Percentiles rank a stretch among this genome's conserved stretches.
Conservation (phyloP, 30 jellyfish, hydroid and myxozoan genomes). For the Rhopilema esculentum region DNA sequence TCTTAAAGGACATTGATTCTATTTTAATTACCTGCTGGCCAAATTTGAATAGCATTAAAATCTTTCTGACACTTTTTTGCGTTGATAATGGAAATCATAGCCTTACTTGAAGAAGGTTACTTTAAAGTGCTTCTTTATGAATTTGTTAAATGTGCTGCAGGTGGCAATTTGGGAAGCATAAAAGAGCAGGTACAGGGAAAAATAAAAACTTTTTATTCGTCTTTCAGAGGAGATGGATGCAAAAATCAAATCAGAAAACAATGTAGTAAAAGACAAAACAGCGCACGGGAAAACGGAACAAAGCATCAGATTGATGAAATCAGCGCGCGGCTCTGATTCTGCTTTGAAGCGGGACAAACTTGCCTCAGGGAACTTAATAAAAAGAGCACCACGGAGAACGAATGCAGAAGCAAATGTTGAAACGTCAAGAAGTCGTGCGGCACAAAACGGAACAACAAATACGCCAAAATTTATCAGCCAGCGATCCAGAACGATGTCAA, state of each 20-base stretch:
- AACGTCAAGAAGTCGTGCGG: conserved; percentile 4
- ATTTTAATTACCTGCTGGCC: neutral
- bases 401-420: neutral
- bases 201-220: neutral
- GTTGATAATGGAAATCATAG: neutral
- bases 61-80: neutral
- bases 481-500: conserved; percentile 32
- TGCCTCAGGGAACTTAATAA: neutral
- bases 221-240: neutral
- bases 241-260: neutral
- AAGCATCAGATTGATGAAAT: neutral
- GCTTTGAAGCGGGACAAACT: conserved; percentile 9
- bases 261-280: neutral
- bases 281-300: neutral
- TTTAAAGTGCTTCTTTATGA: neutral
- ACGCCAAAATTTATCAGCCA: neutral
- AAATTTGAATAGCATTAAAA: neutral
- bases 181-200: neutral
- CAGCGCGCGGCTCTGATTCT: neutral
- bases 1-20: neutral
- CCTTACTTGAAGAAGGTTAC: too few relatives aligned
- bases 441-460: neutral
- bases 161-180: neutral
- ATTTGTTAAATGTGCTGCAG: neutral
- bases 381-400: conserved; percentile 1